Evolutionary conservation across 1,140 invertebrate genomes (phyloP).

Genomic region (Drusus annulatus): DNA sequence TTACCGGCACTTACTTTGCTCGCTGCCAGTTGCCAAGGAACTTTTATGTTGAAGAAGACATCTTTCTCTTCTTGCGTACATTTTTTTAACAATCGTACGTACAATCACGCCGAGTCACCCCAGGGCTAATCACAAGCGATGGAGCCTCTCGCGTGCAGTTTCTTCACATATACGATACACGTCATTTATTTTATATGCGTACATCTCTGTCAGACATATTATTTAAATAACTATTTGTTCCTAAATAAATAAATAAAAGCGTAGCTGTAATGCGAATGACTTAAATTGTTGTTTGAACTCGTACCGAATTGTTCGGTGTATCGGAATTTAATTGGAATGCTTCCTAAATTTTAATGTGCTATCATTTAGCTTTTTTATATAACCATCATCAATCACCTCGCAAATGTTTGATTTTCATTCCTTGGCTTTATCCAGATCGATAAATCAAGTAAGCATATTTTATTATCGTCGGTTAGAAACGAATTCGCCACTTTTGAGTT

Average conservation of each 20-base stretch:
- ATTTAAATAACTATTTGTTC: no score
- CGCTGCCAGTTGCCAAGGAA: neutral
- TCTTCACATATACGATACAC: no score
- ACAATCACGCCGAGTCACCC: no score
- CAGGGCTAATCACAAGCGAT: no score
- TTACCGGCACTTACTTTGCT: no score
- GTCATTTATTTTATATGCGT: no score
- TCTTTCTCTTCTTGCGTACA: neutral
- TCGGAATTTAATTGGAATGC: neutral
- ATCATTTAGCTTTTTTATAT: slow-evolving; percentile 13
- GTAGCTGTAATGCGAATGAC: neutral
- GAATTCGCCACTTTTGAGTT: slow-evolving; percentile 8
- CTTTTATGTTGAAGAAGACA: slow-evolving; percentile 2
- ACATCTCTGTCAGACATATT: no score
- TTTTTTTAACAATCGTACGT: no score
- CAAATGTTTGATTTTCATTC: slow-evolving; percentile 2
- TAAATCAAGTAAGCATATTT: slow-evolving; percentile 2
- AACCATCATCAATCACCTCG: slow-evolving; percentile 18
- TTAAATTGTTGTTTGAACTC: neutral
- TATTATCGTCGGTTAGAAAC: neutral
- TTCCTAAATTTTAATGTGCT: neutral
- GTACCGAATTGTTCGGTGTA: no score
- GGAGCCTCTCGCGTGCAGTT: no score
- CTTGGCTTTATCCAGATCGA: neutral
- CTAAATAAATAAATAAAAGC: no score